A percentile compares a stretch with the other conserved stretches of the same genome.
phyloP scores from a whole-genome alignment of 2,888 invertebrate species.

The Lasioglossum villosulum region DNA sequence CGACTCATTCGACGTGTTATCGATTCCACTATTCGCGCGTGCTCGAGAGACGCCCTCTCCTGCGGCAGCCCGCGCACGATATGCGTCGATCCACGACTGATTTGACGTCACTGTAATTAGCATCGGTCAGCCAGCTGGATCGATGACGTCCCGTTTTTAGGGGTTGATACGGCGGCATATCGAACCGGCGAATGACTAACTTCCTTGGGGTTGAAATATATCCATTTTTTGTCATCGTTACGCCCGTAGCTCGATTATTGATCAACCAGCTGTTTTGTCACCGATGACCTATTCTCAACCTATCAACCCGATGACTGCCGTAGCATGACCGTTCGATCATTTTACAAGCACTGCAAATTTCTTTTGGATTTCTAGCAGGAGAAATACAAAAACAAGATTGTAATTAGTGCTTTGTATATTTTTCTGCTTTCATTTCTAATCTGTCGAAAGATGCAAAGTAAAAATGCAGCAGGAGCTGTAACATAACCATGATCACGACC shows the following conservation, averaged over 20 bases:
- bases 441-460: not conserved
- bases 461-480: not conserved
- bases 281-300: not conserved
- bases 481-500: not conserved
- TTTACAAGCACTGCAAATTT: not conserved
- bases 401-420: not conserved
- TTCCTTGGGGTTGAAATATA: not conserved
- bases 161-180: not conserved
- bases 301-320: not conserved
- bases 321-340: not conserved
- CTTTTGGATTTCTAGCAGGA: not conserved
- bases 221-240: not conserved
- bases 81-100: slow-evolving; percentile 69
- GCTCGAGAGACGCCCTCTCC: slow-evolving; percentile 72
- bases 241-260: not conserved
- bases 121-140: slow-evolving; percentile 63
- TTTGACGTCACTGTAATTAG: slow-evolving; percentile 67
- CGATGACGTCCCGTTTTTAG: slow-evolving; percentile 56
- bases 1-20: slow-evolving; percentile 71
- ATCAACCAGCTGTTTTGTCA: not conserved
- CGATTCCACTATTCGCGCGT: slow-evolving; percentile 78
- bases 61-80: slow-evolving; percentile 50
- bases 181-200: not conserved
- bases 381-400: not conserved
- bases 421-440: not conserved